A percentile compares a stretch with the other conserved stretches of the same genome.
These are phyloP conservation scores for Linurgus olivaceus DNA, from an alignment of 2,797 vertebrate genomes.

Conservation along the genomic window DNA sequence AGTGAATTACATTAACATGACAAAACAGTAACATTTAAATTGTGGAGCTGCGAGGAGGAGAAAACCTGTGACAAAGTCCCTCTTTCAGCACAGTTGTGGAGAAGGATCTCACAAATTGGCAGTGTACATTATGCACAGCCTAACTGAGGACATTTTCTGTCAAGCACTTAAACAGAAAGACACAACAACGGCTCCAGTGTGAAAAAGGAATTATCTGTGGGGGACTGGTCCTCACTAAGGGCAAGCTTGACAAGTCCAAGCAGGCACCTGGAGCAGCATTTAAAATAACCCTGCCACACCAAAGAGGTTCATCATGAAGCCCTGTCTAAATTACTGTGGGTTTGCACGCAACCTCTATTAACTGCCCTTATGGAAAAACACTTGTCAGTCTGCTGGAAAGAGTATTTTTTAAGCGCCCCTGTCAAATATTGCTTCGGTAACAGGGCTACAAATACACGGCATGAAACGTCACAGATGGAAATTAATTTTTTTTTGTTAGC, in stretches of 20 bases:
- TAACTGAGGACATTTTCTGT: conserved; percentile 53
- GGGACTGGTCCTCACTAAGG: conserved; percentile 35
- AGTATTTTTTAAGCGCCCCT: neutral
- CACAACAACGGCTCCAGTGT: conserved; percentile 46
- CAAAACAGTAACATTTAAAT: conserved; percentile 37
- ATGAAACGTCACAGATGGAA: conserved; percentile 52
- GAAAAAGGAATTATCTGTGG: conserved; percentile 58
- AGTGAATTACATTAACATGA: conserved; percentile 57
- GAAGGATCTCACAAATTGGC: conserved; percentile 34
- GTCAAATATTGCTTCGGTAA: conserved; percentile 29
- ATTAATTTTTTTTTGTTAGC: conserved; percentile 36
- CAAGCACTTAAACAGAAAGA: conserved; percentile 54
- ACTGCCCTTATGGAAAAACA: conserved; percentile 31
- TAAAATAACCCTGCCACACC: conserved; percentile 49
- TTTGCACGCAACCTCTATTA: conserved; percentile 54
- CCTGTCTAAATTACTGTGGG: conserved; percentile 31
- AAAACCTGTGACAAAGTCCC: conserved; percentile 39
- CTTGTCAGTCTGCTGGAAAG: neutral
- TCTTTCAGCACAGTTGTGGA: neutral
- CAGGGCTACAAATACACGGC: conserved; percentile 34
- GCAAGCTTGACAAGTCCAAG: conserved; percentile 57
- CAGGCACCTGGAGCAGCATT: conserved; percentile 46
- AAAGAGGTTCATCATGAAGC: neutral
- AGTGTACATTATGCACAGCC: conserved; percentile 38
- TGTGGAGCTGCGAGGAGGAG: neutral